A percentile compares a stretch with the other conserved stretches of the same genome.
These are phyloP conservation scores for Drosophila subobscura DNA, from an alignment of 1,140 invertebrate genomes.

Conservation along the genomic window DNA sequence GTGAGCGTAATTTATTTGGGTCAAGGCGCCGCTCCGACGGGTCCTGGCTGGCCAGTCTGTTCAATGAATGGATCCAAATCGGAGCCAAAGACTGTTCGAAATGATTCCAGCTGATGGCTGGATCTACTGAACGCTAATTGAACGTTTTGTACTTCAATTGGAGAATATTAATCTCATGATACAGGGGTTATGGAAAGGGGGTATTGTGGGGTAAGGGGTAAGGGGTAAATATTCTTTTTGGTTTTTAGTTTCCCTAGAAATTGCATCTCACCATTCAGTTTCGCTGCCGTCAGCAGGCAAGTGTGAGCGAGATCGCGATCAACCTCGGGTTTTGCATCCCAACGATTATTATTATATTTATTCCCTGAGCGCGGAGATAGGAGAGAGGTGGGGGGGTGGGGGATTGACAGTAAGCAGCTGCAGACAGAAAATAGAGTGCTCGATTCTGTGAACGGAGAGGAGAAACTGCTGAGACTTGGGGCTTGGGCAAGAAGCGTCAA, in stretches of 20 bases:
- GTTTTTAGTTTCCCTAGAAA: not conserved
- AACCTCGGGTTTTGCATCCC: conserved; percentile 35
- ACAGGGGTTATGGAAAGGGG: no score
- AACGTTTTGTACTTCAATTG: no score
- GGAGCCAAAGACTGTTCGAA: not conserved
- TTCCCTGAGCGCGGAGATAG: not conserved
- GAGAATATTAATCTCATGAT: no score
- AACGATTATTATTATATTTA: conserved; percentile 6
- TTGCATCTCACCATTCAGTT: not conserved
- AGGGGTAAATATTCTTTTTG: no score
- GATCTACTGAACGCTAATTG: no score
- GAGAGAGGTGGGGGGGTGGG: not conserved
- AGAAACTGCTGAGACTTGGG: conserved; percentile 63
- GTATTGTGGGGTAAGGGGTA: no score
- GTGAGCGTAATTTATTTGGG: conserved; percentile 70
- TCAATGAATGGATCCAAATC: conserved; percentile 7
- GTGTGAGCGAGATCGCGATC: not conserved
- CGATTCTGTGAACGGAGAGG: conserved; percentile 59
- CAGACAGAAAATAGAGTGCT: not conserved
- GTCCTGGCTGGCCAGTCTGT: not conserved
- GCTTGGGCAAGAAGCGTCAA: conserved; percentile 13
- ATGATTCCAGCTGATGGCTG: no score
- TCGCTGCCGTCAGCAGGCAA: conserved; percentile 14
- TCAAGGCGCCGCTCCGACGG: conserved; percentile 65
- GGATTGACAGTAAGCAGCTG: conserved; percentile 46